phyloP scores from a whole-genome alignment of 1,140 invertebrate genomes.

The Amphibalanus amphitrite region DNA sequence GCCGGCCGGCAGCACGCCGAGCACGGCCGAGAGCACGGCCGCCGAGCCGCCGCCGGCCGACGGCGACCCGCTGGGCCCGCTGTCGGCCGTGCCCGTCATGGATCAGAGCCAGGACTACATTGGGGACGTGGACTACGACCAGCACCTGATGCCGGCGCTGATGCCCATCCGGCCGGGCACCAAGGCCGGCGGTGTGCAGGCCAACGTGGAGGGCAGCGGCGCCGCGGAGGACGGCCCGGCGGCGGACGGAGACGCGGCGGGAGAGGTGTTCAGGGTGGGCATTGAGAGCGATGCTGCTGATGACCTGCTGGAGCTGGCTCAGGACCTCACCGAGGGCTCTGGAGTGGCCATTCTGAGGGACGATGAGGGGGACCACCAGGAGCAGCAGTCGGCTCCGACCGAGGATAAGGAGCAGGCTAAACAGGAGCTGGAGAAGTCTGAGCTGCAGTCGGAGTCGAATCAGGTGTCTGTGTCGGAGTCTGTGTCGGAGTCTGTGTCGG shows the following conservation, averaged over 20 bases:
- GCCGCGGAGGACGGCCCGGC: too few relatives aligned
- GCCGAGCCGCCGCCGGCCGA: background rate
- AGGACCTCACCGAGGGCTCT: background rate
- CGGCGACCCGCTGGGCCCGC: background rate
- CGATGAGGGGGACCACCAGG: too few relatives aligned
- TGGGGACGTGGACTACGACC: background rate
- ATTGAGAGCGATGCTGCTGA: too few relatives aligned
- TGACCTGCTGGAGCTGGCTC: background rate
- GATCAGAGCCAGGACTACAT: background rate
- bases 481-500: too few relatives aligned
- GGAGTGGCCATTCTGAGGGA: too few relatives aligned
- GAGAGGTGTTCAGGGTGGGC: too few relatives aligned
- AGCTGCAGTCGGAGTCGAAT: too few relatives aligned
- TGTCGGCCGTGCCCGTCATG: background rate
- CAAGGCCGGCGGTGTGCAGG: background rate
- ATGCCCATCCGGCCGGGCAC: background rate
- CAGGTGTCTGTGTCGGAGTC: too few relatives aligned
- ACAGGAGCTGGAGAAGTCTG: too few relatives aligned
- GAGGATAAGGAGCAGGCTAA: too few relatives aligned
- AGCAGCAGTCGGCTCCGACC: too few relatives aligned
- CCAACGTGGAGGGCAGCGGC: background rate
- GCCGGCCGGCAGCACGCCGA: background rate
- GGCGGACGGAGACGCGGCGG: too few relatives aligned
- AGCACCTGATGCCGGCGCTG: constrained; percentile 1
- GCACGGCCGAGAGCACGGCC: background rate